Conservation (phyloP, 2,113 vertebrate species). For the Rhea pennata region DNA sequence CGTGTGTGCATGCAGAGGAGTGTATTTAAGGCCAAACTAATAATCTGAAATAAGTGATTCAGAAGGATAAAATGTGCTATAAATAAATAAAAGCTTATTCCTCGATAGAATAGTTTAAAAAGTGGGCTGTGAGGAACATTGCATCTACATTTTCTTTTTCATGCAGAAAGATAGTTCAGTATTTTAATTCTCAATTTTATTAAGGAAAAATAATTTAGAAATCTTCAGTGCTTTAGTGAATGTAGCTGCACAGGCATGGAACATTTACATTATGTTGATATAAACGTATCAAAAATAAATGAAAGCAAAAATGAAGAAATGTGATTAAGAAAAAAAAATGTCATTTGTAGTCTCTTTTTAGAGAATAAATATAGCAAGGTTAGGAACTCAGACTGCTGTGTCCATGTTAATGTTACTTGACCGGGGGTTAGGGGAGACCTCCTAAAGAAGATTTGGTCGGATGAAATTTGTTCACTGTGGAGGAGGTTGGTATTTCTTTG, state of each 20-base stretch:
- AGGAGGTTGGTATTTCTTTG: not conserved
- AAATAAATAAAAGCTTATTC: conserved; percentile 50
- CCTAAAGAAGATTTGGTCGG: not conserved
- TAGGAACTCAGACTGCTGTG: not conserved
- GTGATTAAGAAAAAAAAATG: not conserved
- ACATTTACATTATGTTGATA: not conserved
- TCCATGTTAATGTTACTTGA: not conserved
- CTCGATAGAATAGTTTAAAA: conserved; percentile 5
- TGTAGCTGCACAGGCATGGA: not conserved
- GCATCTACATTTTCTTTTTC: not conserved
- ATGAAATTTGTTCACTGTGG: not conserved
- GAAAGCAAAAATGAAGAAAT: not conserved
- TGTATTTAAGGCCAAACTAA: not conserved
- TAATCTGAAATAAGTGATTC: conserved; percentile 26
- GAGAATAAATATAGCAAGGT: not conserved
- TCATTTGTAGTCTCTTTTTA: not conserved
- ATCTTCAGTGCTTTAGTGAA: not conserved
- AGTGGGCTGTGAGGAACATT: not conserved
- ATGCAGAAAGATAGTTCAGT: not conserved
- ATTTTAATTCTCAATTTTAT: not conserved
- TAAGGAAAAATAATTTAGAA: not conserved
- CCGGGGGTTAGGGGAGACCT: not conserved
- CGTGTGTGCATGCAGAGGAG: not conserved
- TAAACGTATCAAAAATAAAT: not conserved
- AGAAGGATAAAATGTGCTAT: conserved; percentile 30